phyloP scores from a whole-genome alignment of 2,888 invertebrate genomes.

The Pegoplata infirma region DNA sequence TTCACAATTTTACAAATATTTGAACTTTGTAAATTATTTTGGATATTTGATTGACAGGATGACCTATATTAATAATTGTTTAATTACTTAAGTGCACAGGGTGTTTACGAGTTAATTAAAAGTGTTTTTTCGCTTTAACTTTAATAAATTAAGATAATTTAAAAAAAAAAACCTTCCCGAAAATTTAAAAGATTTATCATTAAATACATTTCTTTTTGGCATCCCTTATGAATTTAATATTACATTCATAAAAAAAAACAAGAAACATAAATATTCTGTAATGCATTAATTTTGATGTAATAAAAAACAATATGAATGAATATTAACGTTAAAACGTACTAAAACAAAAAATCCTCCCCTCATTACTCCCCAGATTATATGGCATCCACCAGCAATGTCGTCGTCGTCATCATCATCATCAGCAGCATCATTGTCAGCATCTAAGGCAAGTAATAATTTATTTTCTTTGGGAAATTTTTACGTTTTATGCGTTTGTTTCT shows the following conservation, averaged over 20 bases:
- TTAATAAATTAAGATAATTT: too few species aligned
- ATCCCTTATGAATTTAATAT: background rate
- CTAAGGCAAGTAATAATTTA: conserved; percentile 57
- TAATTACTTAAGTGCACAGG: too few species aligned
- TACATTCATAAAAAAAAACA: background rate
- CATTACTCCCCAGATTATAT: conserved; percentile 16
- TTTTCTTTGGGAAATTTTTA: conserved; percentile 63
- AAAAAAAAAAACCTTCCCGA: too few species aligned
- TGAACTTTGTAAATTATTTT: too few species aligned
- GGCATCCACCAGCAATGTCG: conserved; percentile 35
- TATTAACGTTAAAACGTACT: conserved; percentile 31
- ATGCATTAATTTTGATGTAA: conserved; percentile 55
- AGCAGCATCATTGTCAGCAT: background rate
- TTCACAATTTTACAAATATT: too few species aligned
- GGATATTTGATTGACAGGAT: too few species aligned
- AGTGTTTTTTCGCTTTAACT: too few species aligned
- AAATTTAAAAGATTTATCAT: too few species aligned
- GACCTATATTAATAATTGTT: too few species aligned
- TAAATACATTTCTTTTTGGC: too few species aligned
- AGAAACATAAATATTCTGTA: conserved; percentile 51
- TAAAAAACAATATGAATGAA: conserved; percentile 50
- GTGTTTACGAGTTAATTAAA: too few species aligned
- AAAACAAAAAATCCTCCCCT: conserved; percentile 40
- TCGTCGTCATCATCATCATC: too few species aligned
- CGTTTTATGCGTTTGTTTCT: conserved; percentile 55